phyloP scores from a whole-genome alignment of 2,113 vertebrate genomes.

The Vidua macroura region DNA sequence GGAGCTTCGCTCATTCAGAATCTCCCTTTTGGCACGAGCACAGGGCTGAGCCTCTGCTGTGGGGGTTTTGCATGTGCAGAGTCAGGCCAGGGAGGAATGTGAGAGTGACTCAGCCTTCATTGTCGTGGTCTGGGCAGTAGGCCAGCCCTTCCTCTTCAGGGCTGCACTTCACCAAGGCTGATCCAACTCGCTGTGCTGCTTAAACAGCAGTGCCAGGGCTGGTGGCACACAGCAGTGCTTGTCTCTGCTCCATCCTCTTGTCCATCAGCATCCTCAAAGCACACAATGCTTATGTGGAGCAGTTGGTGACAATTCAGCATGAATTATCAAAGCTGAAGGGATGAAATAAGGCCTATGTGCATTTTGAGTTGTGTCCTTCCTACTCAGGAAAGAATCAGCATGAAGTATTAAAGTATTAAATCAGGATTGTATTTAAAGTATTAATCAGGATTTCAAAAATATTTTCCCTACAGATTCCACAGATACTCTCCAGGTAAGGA shows the following conservation, averaged over 20 bases:
- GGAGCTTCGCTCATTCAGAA: not conserved
- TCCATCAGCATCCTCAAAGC: not conserved
- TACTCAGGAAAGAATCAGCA: not conserved
- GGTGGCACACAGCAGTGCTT: not conserved
- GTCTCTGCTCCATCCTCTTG: not conserved
- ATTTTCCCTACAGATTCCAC: not conserved
- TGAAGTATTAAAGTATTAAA: not conserved
- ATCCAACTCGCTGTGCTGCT: fast-evolving
- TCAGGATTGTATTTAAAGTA: not conserved
- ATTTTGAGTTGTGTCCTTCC: not conserved
- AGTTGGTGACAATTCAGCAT: not conserved
- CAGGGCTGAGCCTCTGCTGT: not conserved
- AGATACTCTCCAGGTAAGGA: not conserved
- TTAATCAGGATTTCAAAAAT: not conserved
- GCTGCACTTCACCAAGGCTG: not conserved
- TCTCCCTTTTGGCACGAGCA: not conserved
- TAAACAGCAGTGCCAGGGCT: not conserved
- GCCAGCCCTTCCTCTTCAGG: not conserved
- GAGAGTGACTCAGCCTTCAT: not conserved
- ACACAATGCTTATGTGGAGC: fast-evolving
- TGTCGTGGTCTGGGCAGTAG: not conserved
- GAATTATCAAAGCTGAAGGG: not conserved
- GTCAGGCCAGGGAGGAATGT: not conserved
- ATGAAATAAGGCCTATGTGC: not conserved
- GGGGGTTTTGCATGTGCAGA: not conserved